Evolutionary conservation across 2,797 vertebrate genomes (phyloP).

Genomic region (Falco berigora): DNA sequence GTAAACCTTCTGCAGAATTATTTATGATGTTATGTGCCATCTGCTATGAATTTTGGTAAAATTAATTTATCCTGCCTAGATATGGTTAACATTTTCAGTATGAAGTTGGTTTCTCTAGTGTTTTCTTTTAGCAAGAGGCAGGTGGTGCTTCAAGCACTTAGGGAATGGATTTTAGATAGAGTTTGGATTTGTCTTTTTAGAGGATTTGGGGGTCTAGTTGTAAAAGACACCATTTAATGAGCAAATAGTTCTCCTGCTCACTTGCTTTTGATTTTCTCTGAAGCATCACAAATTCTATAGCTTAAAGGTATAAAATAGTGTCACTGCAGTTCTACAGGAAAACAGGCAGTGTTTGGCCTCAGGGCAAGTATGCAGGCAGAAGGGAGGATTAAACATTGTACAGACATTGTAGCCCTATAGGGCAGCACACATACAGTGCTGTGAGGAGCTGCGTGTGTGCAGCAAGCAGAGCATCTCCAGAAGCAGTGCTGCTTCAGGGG

Average conservation of each 20-base stretch:
- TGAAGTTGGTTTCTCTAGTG: neutral
- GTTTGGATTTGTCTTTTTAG: neutral
- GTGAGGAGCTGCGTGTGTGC: rapidly evolving
- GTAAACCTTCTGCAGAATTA: neutral
- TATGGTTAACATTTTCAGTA: neutral
- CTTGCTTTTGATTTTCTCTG: neutral
- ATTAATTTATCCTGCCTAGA: neutral
- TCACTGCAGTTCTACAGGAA: neutral
- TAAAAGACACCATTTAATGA: neutral
- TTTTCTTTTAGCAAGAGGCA: neutral
- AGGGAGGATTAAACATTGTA: neutral
- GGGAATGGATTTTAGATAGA: neutral
- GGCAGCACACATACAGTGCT: neutral
- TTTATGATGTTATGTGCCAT: neutral
- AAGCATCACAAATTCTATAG: neutral
- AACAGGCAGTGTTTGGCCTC: neutral
- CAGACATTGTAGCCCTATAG: rapidly evolving
- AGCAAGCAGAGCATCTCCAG: neutral
- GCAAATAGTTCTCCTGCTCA: neutral
- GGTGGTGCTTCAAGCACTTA: neutral
- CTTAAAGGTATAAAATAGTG: neutral
- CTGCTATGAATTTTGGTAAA: neutral
- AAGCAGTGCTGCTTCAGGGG: neutral
- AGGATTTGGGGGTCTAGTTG: neutral
- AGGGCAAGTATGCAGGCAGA: neutral